Conservation (phyloP, 2,888 invertebrate species). For the Apomyelois bistriatella region DNA sequence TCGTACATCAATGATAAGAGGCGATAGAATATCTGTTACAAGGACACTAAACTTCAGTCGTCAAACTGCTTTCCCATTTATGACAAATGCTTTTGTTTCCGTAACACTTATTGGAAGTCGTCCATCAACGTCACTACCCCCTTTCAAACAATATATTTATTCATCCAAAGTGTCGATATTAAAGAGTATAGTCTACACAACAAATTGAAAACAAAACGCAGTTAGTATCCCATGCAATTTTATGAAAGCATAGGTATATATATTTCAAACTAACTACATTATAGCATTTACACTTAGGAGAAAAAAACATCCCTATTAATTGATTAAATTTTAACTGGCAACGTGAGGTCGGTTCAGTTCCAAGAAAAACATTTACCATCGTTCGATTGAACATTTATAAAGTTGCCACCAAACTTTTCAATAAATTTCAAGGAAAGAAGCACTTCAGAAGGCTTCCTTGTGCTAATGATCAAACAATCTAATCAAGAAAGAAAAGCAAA, state of each 20-base stretch:
- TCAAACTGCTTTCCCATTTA: constrained; percentile 3
- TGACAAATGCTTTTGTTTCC: constrained; percentile 6
- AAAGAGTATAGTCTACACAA: not conserved
- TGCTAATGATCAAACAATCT: not conserved
- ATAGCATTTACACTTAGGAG: too few species aligned
- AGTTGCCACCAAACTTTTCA: constrained; percentile 9
- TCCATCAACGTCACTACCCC: constrained; percentile 25
- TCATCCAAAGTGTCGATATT: constrained; percentile 3
- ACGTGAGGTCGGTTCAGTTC: constrained; percentile 13
- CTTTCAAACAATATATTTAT: constrained; percentile 19
- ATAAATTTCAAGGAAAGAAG: not conserved
- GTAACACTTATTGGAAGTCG: constrained; percentile 22
- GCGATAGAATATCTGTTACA: too few species aligned
- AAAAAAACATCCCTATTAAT: constrained; percentile 3
- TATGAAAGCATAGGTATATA: too few species aligned
- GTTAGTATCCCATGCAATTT: too few species aligned
- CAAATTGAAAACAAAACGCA: too few species aligned
- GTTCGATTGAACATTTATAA: constrained; percentile 15
- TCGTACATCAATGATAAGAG: too few species aligned
- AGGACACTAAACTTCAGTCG: not conserved
- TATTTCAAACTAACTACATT: too few species aligned
- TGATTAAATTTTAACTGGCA: constrained; percentile 22
- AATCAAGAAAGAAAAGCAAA: not conserved
- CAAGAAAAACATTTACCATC: constrained; percentile 16
- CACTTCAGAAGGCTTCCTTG: not conserved